phyloP scores from a whole-genome alignment of 2,113 vertebrate species.

The Perca flavescens region DNA sequence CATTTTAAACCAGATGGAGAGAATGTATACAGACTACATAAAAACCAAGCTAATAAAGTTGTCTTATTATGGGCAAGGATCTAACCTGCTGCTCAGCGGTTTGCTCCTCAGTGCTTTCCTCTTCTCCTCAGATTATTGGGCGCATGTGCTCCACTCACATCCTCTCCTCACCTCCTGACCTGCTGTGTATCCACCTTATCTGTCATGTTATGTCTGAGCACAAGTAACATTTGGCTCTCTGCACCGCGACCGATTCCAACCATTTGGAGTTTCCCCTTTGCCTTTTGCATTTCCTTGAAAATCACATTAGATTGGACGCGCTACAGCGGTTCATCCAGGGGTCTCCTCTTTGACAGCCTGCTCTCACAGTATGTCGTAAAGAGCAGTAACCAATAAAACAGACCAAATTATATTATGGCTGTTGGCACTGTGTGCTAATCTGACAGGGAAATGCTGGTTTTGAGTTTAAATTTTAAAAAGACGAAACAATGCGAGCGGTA shows the following conservation, averaged over 20 bases:
- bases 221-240: constrained; percentile 61
- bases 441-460: constrained; percentile 22
- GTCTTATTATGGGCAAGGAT: not conserved
- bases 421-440: constrained; percentile 5
- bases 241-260: constrained; percentile 55
- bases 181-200: constrained; percentile 57
- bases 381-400: constrained; percentile 38
- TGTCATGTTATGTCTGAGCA: constrained; percentile 71
- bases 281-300: constrained; percentile 52
- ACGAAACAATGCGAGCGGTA: not conserved
- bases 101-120: constrained; percentile 12
- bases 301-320: constrained; percentile 51
- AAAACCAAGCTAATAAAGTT: no score
- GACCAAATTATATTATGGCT: constrained; percentile 29
- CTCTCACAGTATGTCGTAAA: constrained; percentile 15
- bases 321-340: constrained; percentile 55
- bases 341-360: constrained; percentile 53
- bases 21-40: no score
- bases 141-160: constrained; percentile 53
- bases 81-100: constrained; percentile 15
- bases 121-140: constrained; percentile 5
- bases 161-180: constrained; percentile 58
- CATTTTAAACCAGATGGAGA: not conserved
- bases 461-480: constrained; percentile 10
- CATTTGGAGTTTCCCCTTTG: constrained; percentile 52